These are phyloP conservation scores for Mormyrus hasselquistii DNA, from an alignment of 2,797 vertebrate genomes.

Conservation along the genomic window DNA sequence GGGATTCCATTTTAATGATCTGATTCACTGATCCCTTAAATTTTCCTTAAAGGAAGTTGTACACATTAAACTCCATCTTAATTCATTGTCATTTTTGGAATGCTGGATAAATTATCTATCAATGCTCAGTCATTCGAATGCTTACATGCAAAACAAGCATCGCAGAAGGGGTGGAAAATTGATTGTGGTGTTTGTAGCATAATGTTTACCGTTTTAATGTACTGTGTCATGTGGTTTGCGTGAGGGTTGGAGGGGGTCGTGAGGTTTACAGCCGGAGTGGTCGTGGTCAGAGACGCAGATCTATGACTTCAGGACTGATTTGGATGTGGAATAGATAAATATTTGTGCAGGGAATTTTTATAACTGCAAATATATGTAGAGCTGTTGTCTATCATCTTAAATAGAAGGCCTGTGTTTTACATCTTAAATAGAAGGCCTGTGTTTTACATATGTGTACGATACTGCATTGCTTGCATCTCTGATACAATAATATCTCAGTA, in stretches of 20 bases:
- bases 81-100: slow-evolving; percentile 53
- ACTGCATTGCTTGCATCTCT: not conserved
- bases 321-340: not conserved
- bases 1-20: slow-evolving; percentile 68
- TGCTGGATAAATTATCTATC: slow-evolving; percentile 42
- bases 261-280: not conserved
- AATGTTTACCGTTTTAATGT: not conserved
- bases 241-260: not conserved
- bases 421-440: too few relatives aligned
- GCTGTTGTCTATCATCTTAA: not conserved
- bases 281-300: not conserved
- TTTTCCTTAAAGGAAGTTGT: slow-evolving; percentile 59
- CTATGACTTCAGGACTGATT: not conserved
- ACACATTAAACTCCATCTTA: slow-evolving; percentile 49
- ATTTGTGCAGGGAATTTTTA: not conserved
- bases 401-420: not conserved
- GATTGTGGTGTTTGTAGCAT: not conserved
- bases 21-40: slow-evolving; percentile 75
- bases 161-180: slow-evolving; percentile 10
- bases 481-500: not conserved
- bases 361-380: not conserved
- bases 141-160: slow-evolving; percentile 31
- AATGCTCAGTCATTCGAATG: slow-evolving; percentile 43
- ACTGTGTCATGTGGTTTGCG: not conserved
- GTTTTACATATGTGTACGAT: not conserved